These are phyloP conservation scores for Lasioglossum pauxillum DNA, from an alignment of 2,888 invertebrate species.

Conservation along the genomic window DNA sequence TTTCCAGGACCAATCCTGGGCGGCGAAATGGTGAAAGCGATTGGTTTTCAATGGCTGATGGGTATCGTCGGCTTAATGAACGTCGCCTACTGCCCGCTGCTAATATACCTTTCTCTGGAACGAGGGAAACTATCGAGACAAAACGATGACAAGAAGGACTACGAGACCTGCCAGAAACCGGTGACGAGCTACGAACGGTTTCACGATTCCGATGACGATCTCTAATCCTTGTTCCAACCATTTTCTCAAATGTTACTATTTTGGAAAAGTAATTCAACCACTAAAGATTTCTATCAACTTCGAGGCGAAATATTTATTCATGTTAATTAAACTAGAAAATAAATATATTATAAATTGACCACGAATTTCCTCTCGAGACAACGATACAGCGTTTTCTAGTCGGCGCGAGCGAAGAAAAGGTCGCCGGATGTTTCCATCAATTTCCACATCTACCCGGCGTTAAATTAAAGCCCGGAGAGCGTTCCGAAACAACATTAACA, in stretches of 20 bases:
- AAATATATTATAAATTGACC: not conserved
- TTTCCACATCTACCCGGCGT: not conserved
- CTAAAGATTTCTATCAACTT: not conserved
- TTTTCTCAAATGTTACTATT: not conserved
- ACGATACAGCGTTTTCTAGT: not conserved
- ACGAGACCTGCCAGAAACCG: conserved; percentile 74
- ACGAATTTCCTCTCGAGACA: not conserved
- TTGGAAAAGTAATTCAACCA: not conserved
- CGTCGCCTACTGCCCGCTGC: conserved; percentile 89
- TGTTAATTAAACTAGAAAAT: not conserved
- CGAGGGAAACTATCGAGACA: conserved; percentile 69
- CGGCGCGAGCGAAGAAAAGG: not conserved
- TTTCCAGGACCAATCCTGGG: conserved; percentile 90
- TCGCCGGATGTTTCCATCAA: not conserved
- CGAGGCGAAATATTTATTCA: not conserved
- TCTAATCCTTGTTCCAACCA: conserved; percentile 64
- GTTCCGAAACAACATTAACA: conserved; percentile 51
- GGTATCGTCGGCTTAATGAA: conserved; percentile 89
- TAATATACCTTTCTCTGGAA: conserved; percentile 85
- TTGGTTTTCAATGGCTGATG: conserved; percentile 92
- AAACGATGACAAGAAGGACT: conserved; percentile 72
- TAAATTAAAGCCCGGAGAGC: conserved; percentile 15
- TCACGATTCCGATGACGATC: conserved; percentile 80
- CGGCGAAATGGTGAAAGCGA: conserved; percentile 88
- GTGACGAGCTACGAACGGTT: conserved; percentile 77